phyloP scores from a whole-genome alignment of 2,797 vertebrate genomes.

The Cuniculus paca region DNA sequence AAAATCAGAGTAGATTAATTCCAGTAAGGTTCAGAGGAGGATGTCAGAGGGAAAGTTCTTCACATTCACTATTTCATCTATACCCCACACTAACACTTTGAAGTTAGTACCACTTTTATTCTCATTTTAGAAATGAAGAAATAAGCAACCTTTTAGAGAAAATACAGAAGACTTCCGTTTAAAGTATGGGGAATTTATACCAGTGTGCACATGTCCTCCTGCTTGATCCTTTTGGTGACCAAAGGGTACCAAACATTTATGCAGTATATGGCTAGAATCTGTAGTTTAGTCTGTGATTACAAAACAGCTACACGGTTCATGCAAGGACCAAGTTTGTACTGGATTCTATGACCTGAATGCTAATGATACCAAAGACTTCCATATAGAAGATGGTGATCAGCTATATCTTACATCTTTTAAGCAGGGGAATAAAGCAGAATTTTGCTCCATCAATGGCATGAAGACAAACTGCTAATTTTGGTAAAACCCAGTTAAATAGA shows the following conservation, averaged over 20 bases:
- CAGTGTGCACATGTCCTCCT: neutral
- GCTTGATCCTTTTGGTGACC: neutral
- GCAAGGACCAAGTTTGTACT: neutral
- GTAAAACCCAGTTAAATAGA: conserved; percentile 13
- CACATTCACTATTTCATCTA: neutral
- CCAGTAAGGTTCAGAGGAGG: neutral
- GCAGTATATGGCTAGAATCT: neutral
- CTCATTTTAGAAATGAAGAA: conserved; percentile 45
- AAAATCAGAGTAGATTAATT: neutral
- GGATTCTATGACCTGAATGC: neutral
- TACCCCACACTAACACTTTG: neutral
- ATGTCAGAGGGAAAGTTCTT: neutral
- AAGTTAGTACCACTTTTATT: neutral
- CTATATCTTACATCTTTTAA: neutral
- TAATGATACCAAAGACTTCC: neutral
- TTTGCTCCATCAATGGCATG: neutral
- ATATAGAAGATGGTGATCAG: neutral
- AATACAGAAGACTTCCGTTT: neutral
- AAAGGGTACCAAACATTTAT: neutral
- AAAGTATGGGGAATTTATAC: neutral
- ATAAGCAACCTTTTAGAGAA: neutral
- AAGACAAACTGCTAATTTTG: conserved; percentile 29
- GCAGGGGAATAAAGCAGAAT: neutral
- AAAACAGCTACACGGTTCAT: neutral
- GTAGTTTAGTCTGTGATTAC: neutral